phyloP scores from a whole-genome alignment of 1,140 invertebrate species.

The Hycleus cichorii region DNA sequence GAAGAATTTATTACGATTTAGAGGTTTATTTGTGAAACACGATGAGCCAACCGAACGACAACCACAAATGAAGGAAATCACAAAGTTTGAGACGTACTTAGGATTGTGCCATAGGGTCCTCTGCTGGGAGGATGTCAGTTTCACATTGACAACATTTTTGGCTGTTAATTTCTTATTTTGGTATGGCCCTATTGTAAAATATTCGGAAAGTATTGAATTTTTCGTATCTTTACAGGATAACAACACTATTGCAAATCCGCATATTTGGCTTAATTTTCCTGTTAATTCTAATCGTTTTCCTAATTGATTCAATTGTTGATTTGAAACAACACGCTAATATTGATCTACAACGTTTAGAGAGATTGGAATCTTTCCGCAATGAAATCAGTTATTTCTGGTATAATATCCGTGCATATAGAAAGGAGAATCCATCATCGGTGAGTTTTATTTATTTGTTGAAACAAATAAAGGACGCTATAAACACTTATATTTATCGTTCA shows the following conservation, averaged over 20 bases:
- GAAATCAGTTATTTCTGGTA: not conserved
- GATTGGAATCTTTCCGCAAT: conserved; percentile 3
- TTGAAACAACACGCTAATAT: not conserved
- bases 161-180: conserved; percentile 17
- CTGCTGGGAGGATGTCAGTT: conserved; percentile 22
- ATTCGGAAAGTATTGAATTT: not conserved
- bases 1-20: too few species aligned
- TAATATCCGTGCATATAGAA: conserved; percentile 15
- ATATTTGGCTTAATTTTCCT: conserved; percentile 22
- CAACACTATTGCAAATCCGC: conserved; percentile 19
- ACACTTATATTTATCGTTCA: not conserved
- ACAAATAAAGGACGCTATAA: not conserved
- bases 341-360: conserved; percentile 7
- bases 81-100: conserved; percentile 20
- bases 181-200: not conserved
- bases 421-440: conserved; percentile 21
- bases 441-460: not conserved
- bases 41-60: too few species aligned
- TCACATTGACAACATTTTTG: conserved; percentile 18
- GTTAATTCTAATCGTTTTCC: conserved; percentile 6
- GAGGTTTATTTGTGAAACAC: too few species aligned
- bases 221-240: conserved; percentile 18
- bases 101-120: conserved; percentile 19
- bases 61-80: conserved; percentile 5
- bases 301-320: conserved; percentile 20